Conservation (phyloP, 2,113 vertebrate genomes). For the Alosa alosa region DNA sequence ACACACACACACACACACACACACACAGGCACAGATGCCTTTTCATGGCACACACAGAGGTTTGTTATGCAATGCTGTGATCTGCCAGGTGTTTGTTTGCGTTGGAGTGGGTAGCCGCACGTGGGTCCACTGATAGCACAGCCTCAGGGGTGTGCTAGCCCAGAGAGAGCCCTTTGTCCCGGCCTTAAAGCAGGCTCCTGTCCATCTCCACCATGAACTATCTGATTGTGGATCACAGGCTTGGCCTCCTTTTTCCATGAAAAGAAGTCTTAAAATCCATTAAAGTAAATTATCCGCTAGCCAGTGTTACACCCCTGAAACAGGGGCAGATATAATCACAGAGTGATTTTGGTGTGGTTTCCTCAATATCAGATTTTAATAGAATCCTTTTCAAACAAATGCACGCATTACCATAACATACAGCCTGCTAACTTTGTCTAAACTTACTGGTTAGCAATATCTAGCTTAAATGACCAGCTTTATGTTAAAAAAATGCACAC, state of each 20-base stretch:
- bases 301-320: no score
- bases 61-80: constrained; percentile 43
- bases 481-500: no score
- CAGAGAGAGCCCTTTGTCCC: constrained; percentile 55
- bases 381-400: no score
- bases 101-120: constrained; percentile 36
- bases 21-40: constrained; percentile 34
- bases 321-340: no score
- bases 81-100: constrained; percentile 40
- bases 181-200: constrained; percentile 50
- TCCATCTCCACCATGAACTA: constrained; percentile 41
- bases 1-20: constrained; percentile 6
- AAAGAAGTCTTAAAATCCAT: constrained; percentile 49
- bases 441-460: no score
- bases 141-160: constrained; percentile 27
- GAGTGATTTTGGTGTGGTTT: no score
- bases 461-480: no score
- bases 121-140: constrained; percentile 44
- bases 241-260: constrained; percentile 35
- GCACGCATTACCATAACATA: no score
- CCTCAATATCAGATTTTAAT: no score
- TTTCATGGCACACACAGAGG: constrained; percentile 50
- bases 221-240: constrained; percentile 22
- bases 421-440: no score
- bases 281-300: constrained; percentile 40